phyloP scores from a whole-genome alignment of 1,140 invertebrate genomes.

The Brachionus manjavacas region DNA sequence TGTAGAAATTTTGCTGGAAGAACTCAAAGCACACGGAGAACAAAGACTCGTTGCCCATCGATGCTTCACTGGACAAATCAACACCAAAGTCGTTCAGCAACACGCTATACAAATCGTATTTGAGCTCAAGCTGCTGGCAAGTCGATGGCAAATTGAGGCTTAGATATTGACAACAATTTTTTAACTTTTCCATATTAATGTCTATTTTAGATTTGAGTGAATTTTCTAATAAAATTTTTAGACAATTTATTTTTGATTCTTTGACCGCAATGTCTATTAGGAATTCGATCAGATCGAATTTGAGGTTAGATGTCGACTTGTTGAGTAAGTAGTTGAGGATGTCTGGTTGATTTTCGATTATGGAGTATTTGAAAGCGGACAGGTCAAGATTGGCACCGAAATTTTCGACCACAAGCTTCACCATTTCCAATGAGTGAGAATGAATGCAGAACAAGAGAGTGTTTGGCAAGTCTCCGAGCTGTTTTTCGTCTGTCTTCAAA shows the following conservation, averaged over 20 bases:
- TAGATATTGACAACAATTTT: background rate
- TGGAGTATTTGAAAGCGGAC: background rate
- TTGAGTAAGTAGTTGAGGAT: background rate
- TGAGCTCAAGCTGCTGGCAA: background rate
- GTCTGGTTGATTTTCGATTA: conserved; percentile 10
- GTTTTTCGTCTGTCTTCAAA: background rate
- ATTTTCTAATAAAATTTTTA: conserved; percentile 1
- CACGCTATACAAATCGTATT: background rate
- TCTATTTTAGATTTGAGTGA: background rate
- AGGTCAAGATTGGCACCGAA: background rate
- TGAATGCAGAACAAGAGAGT: conserved; percentile 16
- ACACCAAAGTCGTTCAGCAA: background rate
- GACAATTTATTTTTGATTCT: conserved; percentile 1
- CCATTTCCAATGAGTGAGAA: background rate
- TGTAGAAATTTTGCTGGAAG: background rate
- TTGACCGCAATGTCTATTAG: background rate
- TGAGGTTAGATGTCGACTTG: background rate
- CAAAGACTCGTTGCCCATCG: background rate
- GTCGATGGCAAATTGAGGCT: background rate
- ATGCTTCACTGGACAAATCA: background rate
- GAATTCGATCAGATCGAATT: background rate
- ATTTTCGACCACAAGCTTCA: background rate
- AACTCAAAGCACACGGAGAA: conserved; percentile 22
- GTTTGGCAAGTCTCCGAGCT: background rate
- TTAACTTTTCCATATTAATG: background rate